Conservation (phyloP, 2,888 invertebrate genomes). For the Geotrupes spiniger region DNA sequence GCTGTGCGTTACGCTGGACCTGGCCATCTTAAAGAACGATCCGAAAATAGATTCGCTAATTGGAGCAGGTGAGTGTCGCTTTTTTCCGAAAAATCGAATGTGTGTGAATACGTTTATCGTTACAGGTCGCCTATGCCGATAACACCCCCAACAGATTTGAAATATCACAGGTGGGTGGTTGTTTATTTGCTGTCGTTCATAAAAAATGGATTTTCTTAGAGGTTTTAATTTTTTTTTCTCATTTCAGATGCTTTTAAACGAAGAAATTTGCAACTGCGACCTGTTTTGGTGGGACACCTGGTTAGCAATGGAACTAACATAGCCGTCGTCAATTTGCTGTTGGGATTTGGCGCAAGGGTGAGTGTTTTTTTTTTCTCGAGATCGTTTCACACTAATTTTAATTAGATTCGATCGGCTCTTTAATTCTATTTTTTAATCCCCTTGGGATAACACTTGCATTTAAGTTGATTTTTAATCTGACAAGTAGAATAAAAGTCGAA, state of each 20-base stretch:
- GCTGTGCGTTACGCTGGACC: conserved; percentile 89
- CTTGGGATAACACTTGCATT: no score
- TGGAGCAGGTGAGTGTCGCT: conserved; percentile 59
- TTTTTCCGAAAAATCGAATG: no score
- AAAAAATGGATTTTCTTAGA: no score
- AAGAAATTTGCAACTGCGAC: conserved; percentile 64
- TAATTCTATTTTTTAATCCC: no score
- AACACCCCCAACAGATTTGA: conserved; percentile 65
- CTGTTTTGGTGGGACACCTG: conserved; percentile 80
- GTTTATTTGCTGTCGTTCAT: no score
- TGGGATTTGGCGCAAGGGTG: conserved; percentile 75
- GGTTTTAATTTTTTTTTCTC: no score
- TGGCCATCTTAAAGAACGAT: conserved; percentile 81
- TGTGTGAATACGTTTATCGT: conserved; percentile 76
- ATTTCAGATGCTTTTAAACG: conserved; percentile 67
- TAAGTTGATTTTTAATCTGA: no score
- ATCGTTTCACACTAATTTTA: no score
- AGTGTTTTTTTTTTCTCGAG: no score
- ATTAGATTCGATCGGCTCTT: no score
- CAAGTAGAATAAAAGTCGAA: no score
- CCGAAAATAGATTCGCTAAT: conserved; percentile 69
- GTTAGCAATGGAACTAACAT: conserved; percentile 67
- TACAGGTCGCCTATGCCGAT: conserved; percentile 81
- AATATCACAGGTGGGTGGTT: conserved; percentile 47
- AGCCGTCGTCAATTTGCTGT: conserved; percentile 64